Percentiles rank a stretch among this genome's conserved stretches.
Evolutionary conservation across 2,888 invertebrate genomes (phyloP).

Genomic region (Sphaerophoria rueppellii): DNA sequence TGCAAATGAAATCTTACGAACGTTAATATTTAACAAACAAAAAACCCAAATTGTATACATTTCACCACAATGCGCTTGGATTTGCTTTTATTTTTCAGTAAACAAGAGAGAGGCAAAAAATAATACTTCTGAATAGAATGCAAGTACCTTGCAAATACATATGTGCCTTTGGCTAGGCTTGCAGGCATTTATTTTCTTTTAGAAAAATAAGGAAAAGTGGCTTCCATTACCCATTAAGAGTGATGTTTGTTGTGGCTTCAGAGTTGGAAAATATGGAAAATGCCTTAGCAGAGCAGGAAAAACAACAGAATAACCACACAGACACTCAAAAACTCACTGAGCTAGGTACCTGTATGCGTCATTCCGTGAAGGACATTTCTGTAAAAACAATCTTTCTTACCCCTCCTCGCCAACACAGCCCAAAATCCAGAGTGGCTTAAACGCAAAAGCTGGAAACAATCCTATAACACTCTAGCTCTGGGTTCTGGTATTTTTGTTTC

Average conservation of each 20-base stretch:
- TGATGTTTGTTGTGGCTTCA: conserved; percentile 16
- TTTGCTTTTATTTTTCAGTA: too few species aligned
- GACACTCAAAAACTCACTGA: background rate
- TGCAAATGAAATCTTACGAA: too few species aligned
- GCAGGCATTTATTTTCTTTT: conserved; percentile 28
- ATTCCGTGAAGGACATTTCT: conserved; percentile 59
- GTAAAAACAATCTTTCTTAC: conserved; percentile 53
- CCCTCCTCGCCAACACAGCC: background rate
- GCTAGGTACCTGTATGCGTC: conserved; percentile 3
- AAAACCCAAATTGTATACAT: too few species aligned
- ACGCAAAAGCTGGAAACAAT: conserved; percentile 59
- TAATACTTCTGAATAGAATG: conserved; percentile 47
- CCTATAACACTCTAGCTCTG: background rate
- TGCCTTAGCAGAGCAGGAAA: background rate
- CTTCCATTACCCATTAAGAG: conserved; percentile 39
- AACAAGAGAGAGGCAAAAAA: too few species aligned
- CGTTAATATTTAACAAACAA: too few species aligned
- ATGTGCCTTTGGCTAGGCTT: conserved; percentile 40
- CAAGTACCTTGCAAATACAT: conserved; percentile 39
- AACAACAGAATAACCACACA: conserved; percentile 18
- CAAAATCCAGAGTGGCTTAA: conserved; percentile 60
- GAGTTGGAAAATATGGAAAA: conserved; percentile 30
- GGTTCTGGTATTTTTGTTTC: background rate
- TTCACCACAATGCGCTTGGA: too few species aligned
- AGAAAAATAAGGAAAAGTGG: conserved; percentile 37